Percentiles rank a stretch among this genome's conserved stretches.
Conservation (phyloP, 2,888 invertebrate genomes). For the Cotesia congregata region DNA sequence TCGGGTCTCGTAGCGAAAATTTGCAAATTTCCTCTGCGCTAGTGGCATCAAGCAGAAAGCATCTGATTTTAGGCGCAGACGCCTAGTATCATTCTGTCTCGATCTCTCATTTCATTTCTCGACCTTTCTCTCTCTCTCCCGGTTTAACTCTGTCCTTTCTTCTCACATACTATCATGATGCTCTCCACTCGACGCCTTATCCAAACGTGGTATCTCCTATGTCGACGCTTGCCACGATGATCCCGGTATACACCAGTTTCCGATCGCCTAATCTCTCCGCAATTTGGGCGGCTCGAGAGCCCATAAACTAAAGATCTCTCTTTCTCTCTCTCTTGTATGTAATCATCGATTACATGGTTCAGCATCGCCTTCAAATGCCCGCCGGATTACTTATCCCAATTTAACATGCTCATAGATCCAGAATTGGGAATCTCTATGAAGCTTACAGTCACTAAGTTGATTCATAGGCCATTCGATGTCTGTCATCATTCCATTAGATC, state of each 20-base stretch:
- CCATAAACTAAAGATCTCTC: constrained; percentile 56
- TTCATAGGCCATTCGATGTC: constrained; percentile 9
- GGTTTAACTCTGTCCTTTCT: constrained; percentile 19
- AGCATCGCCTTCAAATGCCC: constrained; percentile 50
- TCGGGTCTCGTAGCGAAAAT: constrained; percentile 65
- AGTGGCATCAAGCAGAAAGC: constrained; percentile 25
- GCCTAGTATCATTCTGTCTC: constrained; percentile 22
- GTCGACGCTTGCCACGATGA: constrained; percentile 45
- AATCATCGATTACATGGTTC: constrained; percentile 59
- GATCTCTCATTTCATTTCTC: constrained; percentile 22
- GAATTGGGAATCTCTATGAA: constrained; percentile 20
- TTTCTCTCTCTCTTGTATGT: constrained; percentile 42
- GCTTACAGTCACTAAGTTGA: constrained; percentile 12
- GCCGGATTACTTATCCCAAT: constrained; percentile 55
- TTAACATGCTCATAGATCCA: constrained; percentile 46
- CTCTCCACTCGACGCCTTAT: constrained; percentile 41
- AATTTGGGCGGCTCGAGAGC: constrained; percentile 62
- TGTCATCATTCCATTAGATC: neutral
- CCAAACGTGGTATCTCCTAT: constrained; percentile 41
- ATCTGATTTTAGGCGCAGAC: constrained; percentile 41
- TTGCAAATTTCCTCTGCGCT: constrained; percentile 65
- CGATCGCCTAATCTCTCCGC: constrained; percentile 62
- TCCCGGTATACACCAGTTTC: constrained; percentile 54
- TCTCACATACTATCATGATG: constrained; percentile 34
- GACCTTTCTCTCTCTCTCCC: constrained; percentile 20